phyloP scores from a whole-genome alignment of 2,797 vertebrate species.

The Cyprinodon diabolis region DNA sequence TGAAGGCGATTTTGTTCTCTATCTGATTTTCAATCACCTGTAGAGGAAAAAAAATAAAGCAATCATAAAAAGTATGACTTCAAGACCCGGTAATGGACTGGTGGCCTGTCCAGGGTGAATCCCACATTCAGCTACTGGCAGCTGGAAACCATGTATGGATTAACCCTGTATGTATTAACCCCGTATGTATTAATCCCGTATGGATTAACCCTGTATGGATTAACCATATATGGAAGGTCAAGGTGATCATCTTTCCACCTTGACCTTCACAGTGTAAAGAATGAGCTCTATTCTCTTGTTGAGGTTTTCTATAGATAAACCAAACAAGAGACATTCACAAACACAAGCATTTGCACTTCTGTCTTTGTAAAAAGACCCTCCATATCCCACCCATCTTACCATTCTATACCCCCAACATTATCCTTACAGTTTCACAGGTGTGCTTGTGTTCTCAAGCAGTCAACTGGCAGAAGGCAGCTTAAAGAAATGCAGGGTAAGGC shows the following conservation, averaged over 20 bases:
- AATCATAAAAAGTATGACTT: background rate
- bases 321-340: background rate
- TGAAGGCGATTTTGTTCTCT: conserved; percentile 98
- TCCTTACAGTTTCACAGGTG: no score
- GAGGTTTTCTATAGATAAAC: background rate
- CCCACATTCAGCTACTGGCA: background rate
- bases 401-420: no score
- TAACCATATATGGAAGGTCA: no score
- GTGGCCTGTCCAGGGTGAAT: background rate
- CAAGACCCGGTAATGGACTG: background rate
- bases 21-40: conserved; percentile 98
- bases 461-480: no score
- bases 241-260: background rate
- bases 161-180: background rate
- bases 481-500: no score
- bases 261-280: background rate
- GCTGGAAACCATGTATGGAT: background rate
- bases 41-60: background rate
- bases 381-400: no score
- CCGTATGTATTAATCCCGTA: no score
- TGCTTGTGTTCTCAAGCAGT: no score
- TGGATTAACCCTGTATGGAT: no score
- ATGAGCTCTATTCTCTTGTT: background rate
- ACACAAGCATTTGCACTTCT: no score
- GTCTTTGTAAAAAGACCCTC: no score